Conservation (phyloP, 2,797 vertebrate genomes). For the Steatocranus sp. region DNA sequence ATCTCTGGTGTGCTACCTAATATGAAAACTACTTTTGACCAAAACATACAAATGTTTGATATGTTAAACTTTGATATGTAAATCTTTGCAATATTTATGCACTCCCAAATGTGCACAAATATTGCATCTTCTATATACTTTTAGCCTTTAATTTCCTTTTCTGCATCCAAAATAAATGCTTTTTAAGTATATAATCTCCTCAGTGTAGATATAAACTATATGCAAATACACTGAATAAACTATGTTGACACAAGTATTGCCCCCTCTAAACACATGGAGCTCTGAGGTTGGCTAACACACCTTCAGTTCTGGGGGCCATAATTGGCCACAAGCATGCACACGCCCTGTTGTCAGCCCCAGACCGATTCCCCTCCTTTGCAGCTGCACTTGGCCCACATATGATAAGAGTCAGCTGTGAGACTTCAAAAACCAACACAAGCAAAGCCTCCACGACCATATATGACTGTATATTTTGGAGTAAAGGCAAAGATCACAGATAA, state of each 20-base stretch:
- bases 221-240: background rate
- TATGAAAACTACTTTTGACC: background rate
- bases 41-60: background rate
- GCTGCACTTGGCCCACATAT: constrained; percentile 35
- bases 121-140: background rate
- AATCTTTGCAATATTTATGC: background rate
- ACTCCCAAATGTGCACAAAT: background rate
- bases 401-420: constrained; percentile 39
- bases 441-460: background rate
- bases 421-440: background rate
- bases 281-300: constrained; percentile 19
- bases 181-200: background rate
- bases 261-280: background rate
- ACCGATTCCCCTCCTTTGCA: background rate
- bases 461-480: background rate
- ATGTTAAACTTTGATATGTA: background rate
- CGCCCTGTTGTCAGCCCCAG: constrained; percentile 9
- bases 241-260: background rate
- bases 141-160: background rate
- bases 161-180: background rate
- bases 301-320: constrained; percentile 22
- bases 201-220: background rate
- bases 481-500: constrained; percentile 7
- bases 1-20: background rate
- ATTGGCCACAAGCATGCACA: constrained; percentile 53